phyloP scores from a whole-genome alignment of 2,113 vertebrate species.

The Aplodontia rufa region DNA sequence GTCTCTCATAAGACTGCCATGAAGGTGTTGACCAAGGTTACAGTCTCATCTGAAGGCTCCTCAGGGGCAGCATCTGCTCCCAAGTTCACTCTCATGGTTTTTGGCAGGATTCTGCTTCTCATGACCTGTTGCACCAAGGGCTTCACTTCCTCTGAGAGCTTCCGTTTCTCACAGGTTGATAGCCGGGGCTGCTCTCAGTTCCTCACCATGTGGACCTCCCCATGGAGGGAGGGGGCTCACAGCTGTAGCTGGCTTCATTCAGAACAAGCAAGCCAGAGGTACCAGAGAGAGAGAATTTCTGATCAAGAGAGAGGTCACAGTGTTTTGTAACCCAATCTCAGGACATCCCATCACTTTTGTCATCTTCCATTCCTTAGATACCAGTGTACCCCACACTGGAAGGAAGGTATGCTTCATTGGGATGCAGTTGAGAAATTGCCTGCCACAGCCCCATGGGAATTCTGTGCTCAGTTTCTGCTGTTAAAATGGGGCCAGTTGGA shows the following conservation, averaged over 20 bases:
- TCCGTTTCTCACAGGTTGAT: neutral
- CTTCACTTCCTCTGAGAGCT: neutral
- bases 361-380: neutral
- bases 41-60: slow-evolving; percentile 1
- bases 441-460: neutral
- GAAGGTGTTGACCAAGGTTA: neutral
- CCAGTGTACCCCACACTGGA: neutral
- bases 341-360: neutral
- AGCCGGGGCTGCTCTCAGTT: neutral
- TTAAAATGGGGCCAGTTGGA: neutral
- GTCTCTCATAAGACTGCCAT: neutral
- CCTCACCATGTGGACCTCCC: neutral
- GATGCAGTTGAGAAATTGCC: neutral
- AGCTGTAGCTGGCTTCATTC: neutral
- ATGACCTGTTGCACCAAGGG: neutral
- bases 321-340: slow-evolving; percentile 3
- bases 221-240: neutral
- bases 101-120: neutral
- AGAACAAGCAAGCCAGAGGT: slow-evolving; percentile 2
- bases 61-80: neutral
- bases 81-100: neutral
- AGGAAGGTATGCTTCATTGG: neutral
- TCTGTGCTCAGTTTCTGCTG: neutral
- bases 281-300: neutral
- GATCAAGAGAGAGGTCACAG: neutral